Evolutionary conservation across 2,797 vertebrate genomes (phyloP).

Genomic region (Novumbra hubbsi): DNA sequence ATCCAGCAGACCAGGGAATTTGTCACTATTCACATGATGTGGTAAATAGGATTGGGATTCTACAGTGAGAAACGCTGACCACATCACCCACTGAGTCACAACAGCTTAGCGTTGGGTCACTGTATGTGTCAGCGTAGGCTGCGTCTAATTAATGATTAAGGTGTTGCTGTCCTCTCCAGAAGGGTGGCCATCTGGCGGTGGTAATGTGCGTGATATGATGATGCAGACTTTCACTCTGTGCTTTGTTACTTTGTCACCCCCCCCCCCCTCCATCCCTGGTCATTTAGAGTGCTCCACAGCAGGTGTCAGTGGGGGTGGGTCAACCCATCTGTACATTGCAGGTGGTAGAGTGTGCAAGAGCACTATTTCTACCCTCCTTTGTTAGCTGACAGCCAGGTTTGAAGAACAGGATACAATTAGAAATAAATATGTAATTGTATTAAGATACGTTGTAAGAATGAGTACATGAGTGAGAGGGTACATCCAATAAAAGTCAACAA

Average conservation of each 20-base stretch:
- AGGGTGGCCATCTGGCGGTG: constrained; percentile 69
- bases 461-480: neutral
- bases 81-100: neutral
- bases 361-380: neutral
- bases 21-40: neutral
- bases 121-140: neutral
- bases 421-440: neutral
- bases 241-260: constrained; percentile 61
- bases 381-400: constrained; percentile 14
- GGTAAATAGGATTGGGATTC: neutral
- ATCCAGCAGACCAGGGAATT: constrained; percentile 28
- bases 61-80: neutral
- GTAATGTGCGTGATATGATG: constrained; percentile 60
- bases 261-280: constrained; percentile 58
- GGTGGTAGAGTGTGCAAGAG: constrained; percentile 52
- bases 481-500: neutral
- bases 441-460: neutral
- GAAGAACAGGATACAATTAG: neutral
- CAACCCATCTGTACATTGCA: constrained; percentile 72
- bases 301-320: constrained; percentile 72
- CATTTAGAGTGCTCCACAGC: constrained; percentile 69
- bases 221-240: constrained; percentile 66
- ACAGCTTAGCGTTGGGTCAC: neutral
- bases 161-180: constrained; percentile 38
- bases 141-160: constrained; percentile 32